Conservation (phyloP, 2,797 vertebrate species). For the Danio aesculapii region DNA sequence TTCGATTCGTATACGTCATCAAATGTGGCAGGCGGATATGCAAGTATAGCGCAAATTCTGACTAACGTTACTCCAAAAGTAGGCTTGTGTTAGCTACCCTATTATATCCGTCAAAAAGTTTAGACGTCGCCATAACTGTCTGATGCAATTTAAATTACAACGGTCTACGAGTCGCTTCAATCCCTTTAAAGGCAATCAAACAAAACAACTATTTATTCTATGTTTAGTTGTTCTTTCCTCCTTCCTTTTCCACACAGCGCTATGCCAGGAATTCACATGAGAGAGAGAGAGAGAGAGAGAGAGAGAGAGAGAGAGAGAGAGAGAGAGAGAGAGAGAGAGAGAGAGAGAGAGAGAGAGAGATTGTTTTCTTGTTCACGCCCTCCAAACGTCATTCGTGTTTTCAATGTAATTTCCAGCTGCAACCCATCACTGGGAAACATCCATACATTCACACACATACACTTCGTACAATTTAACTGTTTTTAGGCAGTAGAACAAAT, state of each 20-base stretch:
- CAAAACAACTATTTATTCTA: too few relatives aligned
- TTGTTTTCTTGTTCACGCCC: not conserved
- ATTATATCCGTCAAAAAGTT: constrained; percentile 11
- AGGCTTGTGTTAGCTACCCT: not conserved
- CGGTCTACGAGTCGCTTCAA: not conserved
- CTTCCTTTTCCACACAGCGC: constrained; percentile 56
- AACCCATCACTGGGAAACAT: too few relatives aligned
- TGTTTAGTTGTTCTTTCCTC: not conserved
- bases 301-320: constrained; percentile 11
- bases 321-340: constrained; percentile 58
- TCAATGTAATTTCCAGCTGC: not conserved
- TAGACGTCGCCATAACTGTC: not conserved
- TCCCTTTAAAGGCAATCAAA: not conserved
- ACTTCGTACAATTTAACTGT: too few relatives aligned
- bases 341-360: constrained; percentile 1
- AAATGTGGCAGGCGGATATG: not conserved
- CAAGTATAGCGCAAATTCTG: not conserved
- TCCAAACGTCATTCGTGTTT: not conserved
- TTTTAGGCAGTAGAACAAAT: too few relatives aligned
- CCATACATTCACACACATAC: too few relatives aligned
- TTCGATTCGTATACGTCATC: not conserved
- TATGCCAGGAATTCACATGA: constrained; percentile 67
- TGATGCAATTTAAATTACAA: not conserved
- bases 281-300: constrained; percentile 58
- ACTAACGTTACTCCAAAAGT: not conserved